phyloP scores from a whole-genome alignment of 2,797 vertebrate genomes.

The Hemibagrus guttatus region DNA sequence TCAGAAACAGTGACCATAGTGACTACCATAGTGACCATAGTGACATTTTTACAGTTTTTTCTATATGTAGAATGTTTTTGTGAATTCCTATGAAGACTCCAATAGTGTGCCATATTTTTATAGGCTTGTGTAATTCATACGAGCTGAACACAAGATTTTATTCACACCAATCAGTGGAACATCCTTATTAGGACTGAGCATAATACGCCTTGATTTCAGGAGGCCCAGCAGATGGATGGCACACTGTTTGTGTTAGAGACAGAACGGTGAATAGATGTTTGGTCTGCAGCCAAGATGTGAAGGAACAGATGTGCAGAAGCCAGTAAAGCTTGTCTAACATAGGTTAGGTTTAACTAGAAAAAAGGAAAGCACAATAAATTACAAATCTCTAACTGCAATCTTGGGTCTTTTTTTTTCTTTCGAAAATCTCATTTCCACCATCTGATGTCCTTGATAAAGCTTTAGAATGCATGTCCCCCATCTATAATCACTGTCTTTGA shows the following conservation, averaged over 20 bases:
- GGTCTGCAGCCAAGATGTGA: slow-evolving; percentile 64
- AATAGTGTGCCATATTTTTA: not conserved
- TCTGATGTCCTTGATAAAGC: slow-evolving; percentile 21
- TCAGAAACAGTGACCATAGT: not conserved
- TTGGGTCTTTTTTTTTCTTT: not conserved
- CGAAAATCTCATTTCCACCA: slow-evolving; percentile 2
- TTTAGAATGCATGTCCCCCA: not conserved
- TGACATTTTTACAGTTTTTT: not conserved
- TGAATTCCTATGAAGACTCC: not conserved
- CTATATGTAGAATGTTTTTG: too few species aligned
- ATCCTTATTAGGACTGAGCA: not conserved
- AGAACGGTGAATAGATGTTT: slow-evolving; percentile 62
- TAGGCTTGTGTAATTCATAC: not conserved
- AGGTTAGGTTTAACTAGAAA: slow-evolving; percentile 64
- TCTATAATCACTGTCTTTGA: slow-evolving; percentile 25
- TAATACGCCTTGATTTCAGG: slow-evolving; percentile 2
- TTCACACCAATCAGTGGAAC: not conserved
- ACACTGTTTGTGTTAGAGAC: slow-evolving; percentile 47
- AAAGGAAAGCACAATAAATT: not conserved
- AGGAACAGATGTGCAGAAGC: slow-evolving; percentile 66
- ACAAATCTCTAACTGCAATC: not conserved
- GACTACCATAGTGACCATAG: not conserved
- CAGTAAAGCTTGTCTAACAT: slow-evolving; percentile 60
- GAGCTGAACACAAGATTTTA: not conserved
- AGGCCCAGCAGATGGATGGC: slow-evolving; percentile 5